A percentile compares a stretch with the other conserved stretches of the same genome.
Evolutionary conservation across 2,797 vertebrate genomes (phyloP).

Genomic region (Cyprinella venusta): DNA sequence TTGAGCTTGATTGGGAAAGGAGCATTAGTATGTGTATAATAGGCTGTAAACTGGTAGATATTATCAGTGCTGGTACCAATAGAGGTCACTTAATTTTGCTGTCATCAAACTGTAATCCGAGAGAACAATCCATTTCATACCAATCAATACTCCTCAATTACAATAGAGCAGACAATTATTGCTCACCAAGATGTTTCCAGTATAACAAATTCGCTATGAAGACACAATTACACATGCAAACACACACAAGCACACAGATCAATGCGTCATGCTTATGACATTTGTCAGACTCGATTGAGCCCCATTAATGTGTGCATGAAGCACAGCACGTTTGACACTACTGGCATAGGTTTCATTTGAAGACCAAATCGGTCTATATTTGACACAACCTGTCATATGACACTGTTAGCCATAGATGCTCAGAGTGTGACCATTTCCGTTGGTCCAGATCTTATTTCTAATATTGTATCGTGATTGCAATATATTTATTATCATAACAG

Average conservation of each 20-base stretch:
- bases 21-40: conserved; percentile 1
- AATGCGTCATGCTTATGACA: conserved; percentile 35
- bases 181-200: conserved; percentile 61
- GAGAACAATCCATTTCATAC: conserved; percentile 61
- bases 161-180: conserved; percentile 62
- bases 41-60: not conserved
- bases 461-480: not conserved
- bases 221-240: conserved; percentile 33
- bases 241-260: conserved; percentile 35
- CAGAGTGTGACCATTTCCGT: not conserved
- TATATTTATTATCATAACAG: not conserved
- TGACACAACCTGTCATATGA: not conserved
- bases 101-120: conserved; percentile 52
- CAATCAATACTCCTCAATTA: conserved; percentile 63
- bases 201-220: conserved; percentile 55
- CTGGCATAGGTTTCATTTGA: not conserved
- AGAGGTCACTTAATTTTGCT: conserved; percentile 46
- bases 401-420: not conserved
- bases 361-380: conserved; percentile 1
- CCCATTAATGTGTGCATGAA: conserved; percentile 34
- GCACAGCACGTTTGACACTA: not conserved
- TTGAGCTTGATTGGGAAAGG: not conserved
- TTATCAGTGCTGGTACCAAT: not conserved
- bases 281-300: conserved; percentile 41
- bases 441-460: not conserved